phyloP scores from a whole-genome alignment of 2,797 vertebrate genomes.

The Acanthis flammea region DNA sequence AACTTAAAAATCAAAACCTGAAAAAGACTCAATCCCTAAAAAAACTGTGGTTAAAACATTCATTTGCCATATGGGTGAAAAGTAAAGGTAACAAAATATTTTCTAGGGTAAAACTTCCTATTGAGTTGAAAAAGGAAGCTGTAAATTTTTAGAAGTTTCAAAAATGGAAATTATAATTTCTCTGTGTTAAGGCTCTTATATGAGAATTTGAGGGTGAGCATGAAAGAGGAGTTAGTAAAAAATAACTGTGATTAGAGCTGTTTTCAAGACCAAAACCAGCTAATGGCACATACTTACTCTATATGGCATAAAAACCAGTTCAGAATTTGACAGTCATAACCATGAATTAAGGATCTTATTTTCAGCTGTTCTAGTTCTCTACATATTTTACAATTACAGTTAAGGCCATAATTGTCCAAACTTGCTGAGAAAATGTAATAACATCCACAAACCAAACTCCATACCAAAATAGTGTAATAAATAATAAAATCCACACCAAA shows the following conservation, averaged over 20 bases:
- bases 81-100: not conserved
- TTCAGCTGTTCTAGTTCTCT: not conserved
- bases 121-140: not conserved
- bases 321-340: not conserved
- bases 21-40: not conserved
- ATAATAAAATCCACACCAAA: not conserved
- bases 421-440: not conserved
- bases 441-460: not conserved
- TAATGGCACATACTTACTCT: not conserved
- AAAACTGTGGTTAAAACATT: conserved; percentile 56
- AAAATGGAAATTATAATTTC: not conserved
- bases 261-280: not conserved
- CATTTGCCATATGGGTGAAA: not conserved
- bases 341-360: not conserved
- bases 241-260: not conserved
- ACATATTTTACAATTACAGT: not conserved
- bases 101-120: not conserved
- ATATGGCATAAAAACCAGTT: not conserved
- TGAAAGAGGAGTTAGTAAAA: not conserved
- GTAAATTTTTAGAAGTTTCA: not conserved
- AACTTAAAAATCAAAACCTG: conserved; percentile 17
- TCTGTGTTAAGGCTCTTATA: not conserved
- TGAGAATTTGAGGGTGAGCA: not conserved
- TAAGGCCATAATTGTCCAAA: not conserved
- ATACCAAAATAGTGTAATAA: not conserved